Evolutionary conservation across 2,113 vertebrate genomes (phyloP).

Genomic region (Salvelinus alpinus): DNA sequence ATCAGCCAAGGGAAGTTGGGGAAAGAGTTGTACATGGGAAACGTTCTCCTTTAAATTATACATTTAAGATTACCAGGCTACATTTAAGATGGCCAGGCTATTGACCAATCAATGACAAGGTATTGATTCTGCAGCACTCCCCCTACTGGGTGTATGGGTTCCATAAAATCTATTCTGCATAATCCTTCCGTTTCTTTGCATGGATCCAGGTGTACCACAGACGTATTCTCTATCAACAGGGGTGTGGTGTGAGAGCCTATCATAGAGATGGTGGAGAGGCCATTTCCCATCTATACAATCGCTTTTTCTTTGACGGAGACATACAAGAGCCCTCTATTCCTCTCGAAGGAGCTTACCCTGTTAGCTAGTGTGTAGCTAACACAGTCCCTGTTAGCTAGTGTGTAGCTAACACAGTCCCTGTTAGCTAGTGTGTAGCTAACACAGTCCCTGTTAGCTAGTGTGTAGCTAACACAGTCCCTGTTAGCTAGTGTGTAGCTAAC

Average conservation of each 20-base stretch:
- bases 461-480: constrained; percentile 46
- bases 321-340: neutral
- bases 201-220: neutral
- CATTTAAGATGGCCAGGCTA: too few relatives aligned
- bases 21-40: too few relatives aligned
- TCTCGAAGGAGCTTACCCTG: constrained; percentile 30
- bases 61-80: too few relatives aligned
- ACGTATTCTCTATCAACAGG: neutral
- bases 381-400: constrained; percentile 34
- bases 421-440: constrained; percentile 35
- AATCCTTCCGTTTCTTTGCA: too few relatives aligned
- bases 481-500: constrained; percentile 20
- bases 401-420: constrained; percentile 51
- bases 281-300: too few relatives aligned
- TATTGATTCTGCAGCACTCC: neutral
- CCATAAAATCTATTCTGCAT: too few relatives aligned
- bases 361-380: constrained; percentile 48
- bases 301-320: too few relatives aligned
- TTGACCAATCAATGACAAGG: neutral
- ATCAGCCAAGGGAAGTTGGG: too few relatives aligned
- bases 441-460: constrained; percentile 34
- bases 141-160: neutral
- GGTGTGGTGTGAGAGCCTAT: too few relatives aligned
- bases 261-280: too few relatives aligned
- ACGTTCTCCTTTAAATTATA: too few relatives aligned